These are phyloP conservation scores for Antitype chi DNA, from an alignment of 2,888 invertebrate species.

Conservation along the genomic window DNA sequence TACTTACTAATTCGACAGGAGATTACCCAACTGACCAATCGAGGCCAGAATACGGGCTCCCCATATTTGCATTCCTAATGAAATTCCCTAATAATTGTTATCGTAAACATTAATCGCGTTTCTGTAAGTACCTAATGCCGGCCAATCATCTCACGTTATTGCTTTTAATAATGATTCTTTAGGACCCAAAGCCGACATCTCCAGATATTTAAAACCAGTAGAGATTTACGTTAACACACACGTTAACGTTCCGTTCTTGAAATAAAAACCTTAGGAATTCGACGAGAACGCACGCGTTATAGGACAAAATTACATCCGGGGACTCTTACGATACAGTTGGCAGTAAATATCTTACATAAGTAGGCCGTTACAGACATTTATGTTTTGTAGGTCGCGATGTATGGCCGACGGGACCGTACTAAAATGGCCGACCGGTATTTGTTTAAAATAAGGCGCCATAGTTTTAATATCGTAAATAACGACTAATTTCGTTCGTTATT, in stretches of 20 bases:
- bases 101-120: conserved; percentile 74
- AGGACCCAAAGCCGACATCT: conserved; percentile 60
- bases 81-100: conserved; percentile 75
- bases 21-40: conserved; percentile 55
- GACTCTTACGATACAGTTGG: conserved; percentile 63
- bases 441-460: conserved; percentile 74
- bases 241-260: conserved; percentile 59
- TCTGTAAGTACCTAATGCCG: conserved; percentile 69
- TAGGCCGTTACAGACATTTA: conserved; percentile 69
- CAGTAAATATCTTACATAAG: conserved; percentile 63
- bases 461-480: conserved; percentile 75
- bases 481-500: conserved; percentile 76
- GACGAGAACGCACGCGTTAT: conserved; percentile 67
- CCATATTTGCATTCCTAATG: conserved; percentile 78
- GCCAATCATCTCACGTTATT: conserved; percentile 72
- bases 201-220: conserved; percentile 58
- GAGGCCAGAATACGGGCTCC: conserved; percentile 32
- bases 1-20: conserved; percentile 28
- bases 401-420: conserved; percentile 60
- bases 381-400: conserved; percentile 65
- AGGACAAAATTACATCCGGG: conserved; percentile 45
- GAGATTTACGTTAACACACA: conserved; percentile 54
- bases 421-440: conserved; percentile 70
- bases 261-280: conserved; percentile 46
- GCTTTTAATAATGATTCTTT: conserved; percentile 75